Evolutionary conservation across 2,113 vertebrate species (phyloP), one percentile per base, ranked within the genome.

Genomic region (Cyprinodon variegatus): DNA sequence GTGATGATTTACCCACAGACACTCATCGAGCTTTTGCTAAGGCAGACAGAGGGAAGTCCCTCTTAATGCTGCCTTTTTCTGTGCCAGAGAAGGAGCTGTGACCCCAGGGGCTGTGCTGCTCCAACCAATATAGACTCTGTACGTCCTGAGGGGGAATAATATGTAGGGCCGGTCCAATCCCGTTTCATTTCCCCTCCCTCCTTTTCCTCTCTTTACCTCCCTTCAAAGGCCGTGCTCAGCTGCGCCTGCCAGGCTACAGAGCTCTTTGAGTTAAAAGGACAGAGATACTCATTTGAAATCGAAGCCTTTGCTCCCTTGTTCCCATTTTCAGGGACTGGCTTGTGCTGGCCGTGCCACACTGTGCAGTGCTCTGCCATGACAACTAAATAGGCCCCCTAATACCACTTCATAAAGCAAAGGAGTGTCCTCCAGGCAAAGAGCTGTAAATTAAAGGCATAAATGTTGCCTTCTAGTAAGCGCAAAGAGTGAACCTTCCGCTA

Each of bases 361-460:
- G 89, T 85, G 89, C 81, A 82, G 88, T 89, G 89, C 92, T 91
- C 88, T 88, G 89, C 92, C 84, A 92, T 93, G 93, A 94, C 91
- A 93, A 93, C 92, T 92, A 94, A 93, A 93, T 93, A 94, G 90
- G 86, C 90, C 93, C 93, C 92, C 87, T 93, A 93, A 93, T 94
- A 92, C 90, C 93, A 93, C 93, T 94, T 94, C 90, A 94, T 93
- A 92, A 90, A 92, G 89, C 86, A 72, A 77, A 91, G 90, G 86
- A 92, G 90, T 93, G 90, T 93, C 91, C 92, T 92, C 90, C 87
- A 86, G 93, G 91, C 92, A 86, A 91, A 80, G 84, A 85, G 90
- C 89, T 92, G 93, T 93, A 94, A 93, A 94, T 94, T 93, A 94
- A 94, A 94, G 90, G 83, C 91, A 93, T 94, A 91, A 93, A 93